Evolutionary conservation across 1,140 invertebrate genomes (phyloP).

Genomic region (Pissodes strobi): DNA sequence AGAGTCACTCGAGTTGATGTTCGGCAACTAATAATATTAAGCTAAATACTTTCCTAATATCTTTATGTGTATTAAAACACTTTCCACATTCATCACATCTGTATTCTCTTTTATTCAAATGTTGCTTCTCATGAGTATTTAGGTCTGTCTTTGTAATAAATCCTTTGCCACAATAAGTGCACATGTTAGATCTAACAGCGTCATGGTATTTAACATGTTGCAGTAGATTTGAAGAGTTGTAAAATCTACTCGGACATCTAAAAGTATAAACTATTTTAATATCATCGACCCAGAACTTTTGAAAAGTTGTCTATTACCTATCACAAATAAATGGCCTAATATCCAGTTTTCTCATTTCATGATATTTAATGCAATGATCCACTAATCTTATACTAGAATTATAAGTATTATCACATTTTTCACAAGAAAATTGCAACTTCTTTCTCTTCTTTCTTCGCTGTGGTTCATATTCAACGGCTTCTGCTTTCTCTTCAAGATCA

Average conservation of each 20-base stretch:
- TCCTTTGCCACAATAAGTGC: conserved; percentile 63
- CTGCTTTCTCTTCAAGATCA: conserved; percentile 14
- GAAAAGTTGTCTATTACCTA: no score
- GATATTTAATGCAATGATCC: conserved; percentile 58
- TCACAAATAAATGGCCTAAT: conserved; percentile 59
- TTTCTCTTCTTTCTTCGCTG: conserved; percentile 17
- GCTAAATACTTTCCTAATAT: conserved; percentile 34
- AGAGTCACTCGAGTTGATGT: no score
- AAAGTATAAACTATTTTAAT: neutral
- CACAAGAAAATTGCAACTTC: conserved; percentile 35
- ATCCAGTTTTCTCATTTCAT: conserved; percentile 57
- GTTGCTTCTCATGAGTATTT: conserved; percentile 60
- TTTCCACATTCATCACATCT: conserved; percentile 69
- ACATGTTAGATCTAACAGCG: conserved; percentile 50
- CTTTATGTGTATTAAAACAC: conserved; percentile 57
- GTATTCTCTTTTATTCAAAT: conserved; percentile 71
- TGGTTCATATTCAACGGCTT: conserved; percentile 2
- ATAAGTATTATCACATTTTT: conserved; percentile 35
- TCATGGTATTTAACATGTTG: conserved; percentile 45
- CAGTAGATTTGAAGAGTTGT: conserved; percentile 38
- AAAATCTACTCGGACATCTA: conserved; percentile 32
- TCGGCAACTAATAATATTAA: no score
- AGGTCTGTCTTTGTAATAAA: conserved; percentile 63
- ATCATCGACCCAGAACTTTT: no score
- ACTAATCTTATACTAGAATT: conserved; percentile 39